Conservation (phyloP, 2,888 invertebrate species). For the Eupithecia exiguata region DNA sequence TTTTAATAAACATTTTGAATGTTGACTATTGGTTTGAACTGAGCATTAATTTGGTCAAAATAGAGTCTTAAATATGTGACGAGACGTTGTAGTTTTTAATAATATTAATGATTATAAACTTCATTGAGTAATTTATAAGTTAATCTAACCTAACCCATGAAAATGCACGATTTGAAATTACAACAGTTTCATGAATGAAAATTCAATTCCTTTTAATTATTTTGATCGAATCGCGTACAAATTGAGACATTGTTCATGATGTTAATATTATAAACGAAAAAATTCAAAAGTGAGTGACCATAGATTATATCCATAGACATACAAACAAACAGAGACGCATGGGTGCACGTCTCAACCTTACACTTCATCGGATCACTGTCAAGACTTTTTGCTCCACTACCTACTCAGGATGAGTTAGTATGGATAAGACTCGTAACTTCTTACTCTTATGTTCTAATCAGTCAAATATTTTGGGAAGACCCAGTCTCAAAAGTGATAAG, state of each 20-base stretch:
- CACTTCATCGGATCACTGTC: slow-evolving; percentile 74
- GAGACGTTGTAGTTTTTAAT: not conserved
- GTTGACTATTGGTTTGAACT: not conserved
- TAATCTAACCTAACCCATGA: too few relatives aligned
- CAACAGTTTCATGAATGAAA: not conserved
- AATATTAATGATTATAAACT: too few relatives aligned
- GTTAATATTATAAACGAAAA: not conserved
- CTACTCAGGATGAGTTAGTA: slow-evolving; percentile 36
- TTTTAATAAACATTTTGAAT: not conserved
- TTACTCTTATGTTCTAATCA: not conserved
- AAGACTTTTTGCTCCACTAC: slow-evolving; percentile 56
- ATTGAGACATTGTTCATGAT: not conserved
- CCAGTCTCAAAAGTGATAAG: not conserved
- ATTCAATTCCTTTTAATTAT: not conserved
- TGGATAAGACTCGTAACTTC: slow-evolving; percentile 54
- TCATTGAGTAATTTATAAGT: too few relatives aligned
- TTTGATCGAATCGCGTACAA: not conserved
- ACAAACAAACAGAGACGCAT: slow-evolving; percentile 59
- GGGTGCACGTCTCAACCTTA: slow-evolving; percentile 55
- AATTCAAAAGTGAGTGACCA: not conserved
- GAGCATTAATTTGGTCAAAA: not conserved
- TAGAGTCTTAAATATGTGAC: not conserved
- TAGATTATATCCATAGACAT: not conserved
- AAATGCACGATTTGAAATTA: not conserved
- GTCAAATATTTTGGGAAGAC: not conserved